Conservation (phyloP, 2,888 invertebrate species). For the Cremastobaeus sp. region DNA sequence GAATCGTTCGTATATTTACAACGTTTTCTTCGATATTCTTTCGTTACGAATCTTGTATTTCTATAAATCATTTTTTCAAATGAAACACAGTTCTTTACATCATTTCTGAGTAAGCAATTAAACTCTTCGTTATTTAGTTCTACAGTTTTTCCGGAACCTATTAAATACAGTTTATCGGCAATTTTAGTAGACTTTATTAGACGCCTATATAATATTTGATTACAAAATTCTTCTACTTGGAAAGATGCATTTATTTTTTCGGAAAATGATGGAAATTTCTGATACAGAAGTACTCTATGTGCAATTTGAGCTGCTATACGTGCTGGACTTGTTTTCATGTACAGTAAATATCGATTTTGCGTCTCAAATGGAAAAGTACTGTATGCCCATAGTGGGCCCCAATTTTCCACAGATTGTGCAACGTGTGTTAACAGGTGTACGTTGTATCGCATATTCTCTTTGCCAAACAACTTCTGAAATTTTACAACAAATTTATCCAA, state of each 20-base stretch:
- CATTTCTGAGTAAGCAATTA: background rate
- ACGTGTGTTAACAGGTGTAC: background rate
- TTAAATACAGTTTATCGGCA: background rate
- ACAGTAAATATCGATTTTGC: conserved; percentile 29
- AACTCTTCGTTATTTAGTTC: conserved; percentile 10
- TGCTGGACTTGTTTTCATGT: conserved; percentile 16
- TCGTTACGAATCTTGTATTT: conserved; percentile 4
- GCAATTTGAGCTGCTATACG: conserved; percentile 25
- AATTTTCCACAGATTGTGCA: conserved; percentile 12
- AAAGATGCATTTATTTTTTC: background rate
- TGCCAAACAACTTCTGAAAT: conserved; percentile 14
- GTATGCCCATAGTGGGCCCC: conserved; percentile 37
- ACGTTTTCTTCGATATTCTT: background rate
- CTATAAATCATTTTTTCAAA: background rate
- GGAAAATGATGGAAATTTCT: background rate
- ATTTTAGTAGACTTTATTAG: background rate
- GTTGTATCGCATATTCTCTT: conserved; percentile 12
- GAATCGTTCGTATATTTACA: conserved; percentile 16
- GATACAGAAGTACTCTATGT: background rate
- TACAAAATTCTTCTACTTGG: background rate
- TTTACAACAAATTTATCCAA: background rate
- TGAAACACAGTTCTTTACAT: background rate
- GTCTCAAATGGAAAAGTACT: conserved; percentile 41
- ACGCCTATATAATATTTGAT: background rate
- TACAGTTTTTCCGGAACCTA: background rate